Evolutionary conservation across 1,140 invertebrate genomes (phyloP).

Genomic region (Cepaea nemoralis): DNA sequence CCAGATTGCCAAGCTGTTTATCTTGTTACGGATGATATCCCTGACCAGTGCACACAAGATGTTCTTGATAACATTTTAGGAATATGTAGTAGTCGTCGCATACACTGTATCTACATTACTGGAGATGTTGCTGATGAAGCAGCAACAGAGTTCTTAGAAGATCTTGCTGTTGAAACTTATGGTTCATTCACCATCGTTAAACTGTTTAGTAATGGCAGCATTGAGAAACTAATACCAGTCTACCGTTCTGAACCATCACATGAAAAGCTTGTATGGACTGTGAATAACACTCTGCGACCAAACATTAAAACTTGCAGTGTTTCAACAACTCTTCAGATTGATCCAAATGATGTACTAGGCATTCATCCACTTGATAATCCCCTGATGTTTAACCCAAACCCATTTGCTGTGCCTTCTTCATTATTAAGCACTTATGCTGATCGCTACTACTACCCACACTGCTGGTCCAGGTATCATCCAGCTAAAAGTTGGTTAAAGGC

Average conservation of each 20-base stretch:
- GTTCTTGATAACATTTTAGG: slow-evolving; percentile 66
- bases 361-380: slow-evolving; percentile 30
- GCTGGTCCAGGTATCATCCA: slow-evolving; percentile 66
- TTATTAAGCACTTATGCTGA: neutral
- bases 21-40: slow-evolving; percentile 70
- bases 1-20: slow-evolving; percentile 67
- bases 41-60: slow-evolving; percentile 68
- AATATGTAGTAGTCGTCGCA: slow-evolving; percentile 53
- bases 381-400: neutral
- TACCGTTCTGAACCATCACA: slow-evolving; percentile 61
- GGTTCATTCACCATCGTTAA: slow-evolving; percentile 69
- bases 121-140: slow-evolving; percentile 61
- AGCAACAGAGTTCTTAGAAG: slow-evolving; percentile 68
- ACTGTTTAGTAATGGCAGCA: slow-evolving; percentile 63
- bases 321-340: slow-evolving; percentile 59
- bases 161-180: slow-evolving; percentile 69
- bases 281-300: slow-evolving; percentile 60
- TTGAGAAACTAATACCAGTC: slow-evolving; percentile 68
- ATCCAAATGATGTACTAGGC: slow-evolving; percentile 59
- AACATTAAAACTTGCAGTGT: slow-evolving; percentile 67
- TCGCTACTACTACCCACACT: slow-evolving; percentile 51
- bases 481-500: slow-evolving; percentile 64
- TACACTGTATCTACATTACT: slow-evolving; percentile 70
- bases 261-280: slow-evolving; percentile 63
- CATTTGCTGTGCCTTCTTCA: neutral